Evolutionary conservation across 2,113 vertebrate genomes (phyloP).

Genomic region (Globicephala melas): DNA sequence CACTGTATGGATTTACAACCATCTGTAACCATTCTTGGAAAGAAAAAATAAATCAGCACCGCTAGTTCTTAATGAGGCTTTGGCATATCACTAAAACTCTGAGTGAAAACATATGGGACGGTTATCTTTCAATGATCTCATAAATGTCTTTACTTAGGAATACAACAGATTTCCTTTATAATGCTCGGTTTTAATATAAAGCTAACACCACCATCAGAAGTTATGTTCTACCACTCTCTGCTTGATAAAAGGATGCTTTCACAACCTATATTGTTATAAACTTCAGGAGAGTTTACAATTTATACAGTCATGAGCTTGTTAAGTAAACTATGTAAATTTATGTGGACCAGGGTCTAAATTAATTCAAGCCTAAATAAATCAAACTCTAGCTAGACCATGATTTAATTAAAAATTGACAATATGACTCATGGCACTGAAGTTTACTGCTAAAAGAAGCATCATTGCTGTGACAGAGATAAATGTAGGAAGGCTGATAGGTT

Average conservation of each 20-base stretch:
- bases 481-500: neutral
- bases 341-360: slow-evolving; percentile 47
- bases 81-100: slow-evolving; percentile 19
- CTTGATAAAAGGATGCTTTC: neutral
- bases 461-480: neutral
- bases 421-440: slow-evolving; percentile 63
- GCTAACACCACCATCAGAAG: neutral
- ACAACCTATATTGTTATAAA: neutral
- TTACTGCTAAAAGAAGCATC: slow-evolving; percentile 51
- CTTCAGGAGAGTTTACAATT: neutral
- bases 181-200: neutral
- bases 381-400: slow-evolving; percentile 34
- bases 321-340: slow-evolving; percentile 65
- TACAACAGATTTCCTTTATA: neutral
- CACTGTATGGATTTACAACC: slow-evolving; percentile 51
- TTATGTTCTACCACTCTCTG: neutral
- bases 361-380: slow-evolving; percentile 66
- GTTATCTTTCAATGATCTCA: neutral
- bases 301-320: neutral
- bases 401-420: slow-evolving; percentile 72
- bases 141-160: slow-evolving; percentile 37
- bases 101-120: slow-evolving; percentile 33
- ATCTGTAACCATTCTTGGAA: slow-evolving; percentile 54
- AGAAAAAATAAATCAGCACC: neutral
- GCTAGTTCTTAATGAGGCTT: neutral